These are phyloP conservation scores for Labrus mixtus DNA, from an alignment of 2,113 vertebrate genomes.

Conservation along the genomic window DNA sequence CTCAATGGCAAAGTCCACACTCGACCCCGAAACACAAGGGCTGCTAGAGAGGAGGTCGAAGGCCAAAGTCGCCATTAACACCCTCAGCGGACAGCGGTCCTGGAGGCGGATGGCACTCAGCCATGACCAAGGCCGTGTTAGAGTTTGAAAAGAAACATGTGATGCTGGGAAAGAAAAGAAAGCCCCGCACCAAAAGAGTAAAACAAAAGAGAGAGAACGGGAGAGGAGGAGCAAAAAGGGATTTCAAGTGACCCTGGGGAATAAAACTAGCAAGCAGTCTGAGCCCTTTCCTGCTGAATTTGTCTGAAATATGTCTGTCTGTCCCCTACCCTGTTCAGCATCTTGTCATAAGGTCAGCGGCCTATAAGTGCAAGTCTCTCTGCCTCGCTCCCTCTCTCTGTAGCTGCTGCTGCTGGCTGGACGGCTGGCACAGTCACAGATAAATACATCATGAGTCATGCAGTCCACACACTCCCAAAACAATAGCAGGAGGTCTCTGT, in stretches of 20 bases:
- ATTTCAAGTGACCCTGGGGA: slow-evolving; percentile 4
- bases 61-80: slow-evolving; percentile 55
- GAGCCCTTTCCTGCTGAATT: slow-evolving; percentile 10
- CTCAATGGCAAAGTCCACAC: slow-evolving; percentile 36
- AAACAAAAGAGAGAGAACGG: not conserved
- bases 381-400: not conserved
- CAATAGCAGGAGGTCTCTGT: slow-evolving; percentile 81
- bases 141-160: slow-evolving; percentile 53
- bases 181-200: not conserved
- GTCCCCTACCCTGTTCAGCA: slow-evolving; percentile 16
- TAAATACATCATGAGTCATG: slow-evolving; percentile 81
- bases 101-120: slow-evolving; percentile 33
- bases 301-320: not conserved
- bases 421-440: slow-evolving; percentile 67
- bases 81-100: slow-evolving; percentile 35
- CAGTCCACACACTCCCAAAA: slow-evolving; percentile 79
- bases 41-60: slow-evolving; percentile 45
- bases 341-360: slow-evolving; percentile 26
- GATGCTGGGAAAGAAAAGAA: slow-evolving; percentile 37
- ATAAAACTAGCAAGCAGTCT: slow-evolving; percentile 34
- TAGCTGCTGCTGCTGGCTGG: slow-evolving; percentile 35
- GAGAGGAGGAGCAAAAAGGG: slow-evolving; percentile 15
- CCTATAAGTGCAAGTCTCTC: slow-evolving; percentile 20
- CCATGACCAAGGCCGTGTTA: slow-evolving; percentile 47
- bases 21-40: slow-evolving; percentile 24